Evolutionary conservation across 2,888 invertebrate species (phyloP), one percentile per base, ranked within the genome.

Genomic region (Osmoderma eremita): DNA sequence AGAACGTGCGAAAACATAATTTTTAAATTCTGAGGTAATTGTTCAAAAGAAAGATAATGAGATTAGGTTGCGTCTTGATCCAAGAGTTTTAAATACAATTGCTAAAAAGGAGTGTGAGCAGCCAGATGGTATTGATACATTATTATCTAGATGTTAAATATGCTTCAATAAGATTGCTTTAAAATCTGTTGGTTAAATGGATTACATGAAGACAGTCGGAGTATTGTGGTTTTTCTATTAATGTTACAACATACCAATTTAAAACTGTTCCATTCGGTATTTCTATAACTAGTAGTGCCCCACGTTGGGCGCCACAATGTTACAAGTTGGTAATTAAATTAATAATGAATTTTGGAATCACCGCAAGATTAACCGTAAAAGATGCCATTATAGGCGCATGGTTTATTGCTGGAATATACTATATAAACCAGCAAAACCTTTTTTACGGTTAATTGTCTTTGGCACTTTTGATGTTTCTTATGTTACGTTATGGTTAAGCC

Each of bases 21-120:
- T n/a, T 45, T 24, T 61, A 22, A 61, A 45, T 61, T 48, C 48
- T 6, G 22, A 45, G n/a, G 61, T 61, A 24, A 17, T 61, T 12
- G 58, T 58, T 3, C 39, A 58, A 20, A 58, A 61, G 20, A 12
- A 5, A 10, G 17, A 61, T 45, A 45, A 30, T 12, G 12, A 1
- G 2, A 36, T 45, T 4, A 61, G 45, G 48, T 39, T 56, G 41
- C 41, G 56, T 39, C n/a, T 56, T 39, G 56, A 56, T 39, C 39
- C 56, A 1, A 18, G 56, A 17, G 13, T 10, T 6, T 13, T 53
- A 2, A 53, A n/a, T n/a, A 6, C 3, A 22, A 30, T 3, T 5
- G 15, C 6, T 24, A 53, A 53, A 53, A n/a, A 6, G 6, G 13
- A 13, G 6, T 15, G 15, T n/a, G n/a, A n/a, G n/a, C n/a, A n/a